Conservation (phyloP, 1,140 invertebrate genomes). For the Amphibalanus amphitrite region DNA sequence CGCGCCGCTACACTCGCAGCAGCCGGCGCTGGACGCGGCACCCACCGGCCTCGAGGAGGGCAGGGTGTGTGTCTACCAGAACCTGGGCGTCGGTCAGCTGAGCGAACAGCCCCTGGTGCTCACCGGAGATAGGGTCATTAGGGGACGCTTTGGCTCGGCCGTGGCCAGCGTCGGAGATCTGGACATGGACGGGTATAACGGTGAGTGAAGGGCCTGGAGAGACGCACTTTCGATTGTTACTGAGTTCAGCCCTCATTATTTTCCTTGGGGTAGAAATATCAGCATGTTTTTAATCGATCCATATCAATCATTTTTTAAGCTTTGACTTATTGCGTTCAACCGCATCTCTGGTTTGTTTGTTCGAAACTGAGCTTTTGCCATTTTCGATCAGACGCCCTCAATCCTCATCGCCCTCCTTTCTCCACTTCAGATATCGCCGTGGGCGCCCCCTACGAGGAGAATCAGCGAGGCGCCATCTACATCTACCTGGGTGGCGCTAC, state of each 20-base stretch:
- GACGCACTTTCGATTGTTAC: no score
- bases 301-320: no score
- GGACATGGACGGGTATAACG: slow-evolving; percentile 30
- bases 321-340: no score
- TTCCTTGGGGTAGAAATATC: no score
- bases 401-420: no score
- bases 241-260: no score
- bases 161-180: slow-evolving; percentile 30
- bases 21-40: slow-evolving; percentile 14
- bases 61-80: slow-evolving; percentile 37
- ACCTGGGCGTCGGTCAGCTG: slow-evolving; percentile 17
- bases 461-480: slow-evolving; percentile 31
- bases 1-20: slow-evolving; percentile 44
- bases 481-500: slow-evolving; percentile 32
- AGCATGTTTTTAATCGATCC: no score
- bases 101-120: background rate
- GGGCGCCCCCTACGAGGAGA: slow-evolving; percentile 37
- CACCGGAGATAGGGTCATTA: slow-evolving; percentile 4
- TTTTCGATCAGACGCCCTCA: no score
- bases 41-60: slow-evolving; percentile 34
- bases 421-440: slow-evolving; percentile 31
- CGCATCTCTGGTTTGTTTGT: no score
- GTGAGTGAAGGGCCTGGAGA: no score
- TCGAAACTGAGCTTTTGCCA: no score
- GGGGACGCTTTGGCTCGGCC: slow-evolving; percentile 30